Conservation (phyloP, 1,140 invertebrate genomes). For the Drosophila arawakana region DNA sequence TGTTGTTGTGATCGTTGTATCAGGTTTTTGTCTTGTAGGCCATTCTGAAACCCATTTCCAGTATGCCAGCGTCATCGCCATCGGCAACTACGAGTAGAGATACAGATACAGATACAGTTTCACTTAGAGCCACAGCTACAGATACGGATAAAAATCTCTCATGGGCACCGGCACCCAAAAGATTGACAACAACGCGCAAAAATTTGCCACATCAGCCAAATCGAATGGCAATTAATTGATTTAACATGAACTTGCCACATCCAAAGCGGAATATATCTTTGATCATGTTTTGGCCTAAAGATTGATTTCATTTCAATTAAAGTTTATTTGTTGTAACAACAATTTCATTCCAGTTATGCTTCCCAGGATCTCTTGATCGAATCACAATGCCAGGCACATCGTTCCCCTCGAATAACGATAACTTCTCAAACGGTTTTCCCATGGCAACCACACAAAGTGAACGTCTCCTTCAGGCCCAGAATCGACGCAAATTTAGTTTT, state of each 20-base stretch:
- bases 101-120: conserved; percentile 3
- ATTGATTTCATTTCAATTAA: conserved; percentile 1
- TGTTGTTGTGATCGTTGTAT: conserved; percentile 1
- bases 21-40: conserved; percentile 30
- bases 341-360: conserved; percentile 31
- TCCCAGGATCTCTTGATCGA: conserved; percentile 50
- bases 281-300: neutral
- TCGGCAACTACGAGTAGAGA: neutral
- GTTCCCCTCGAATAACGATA: conserved; percentile 74
- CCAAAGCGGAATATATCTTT: neutral
- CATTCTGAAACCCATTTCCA: conserved; percentile 16
- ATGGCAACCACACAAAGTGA: conserved; percentile 68
- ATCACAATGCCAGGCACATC: conserved; percentile 72
- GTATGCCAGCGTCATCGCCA: conserved; percentile 7
- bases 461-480: conserved; percentile 68
- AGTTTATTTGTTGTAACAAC: too few species aligned
- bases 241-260: conserved; percentile 35
- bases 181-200: conserved; percentile 38
- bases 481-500: conserved; percentile 86
- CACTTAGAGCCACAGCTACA: neutral
- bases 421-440: conserved; percentile 71
- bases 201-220: conserved; percentile 48
- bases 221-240: conserved; percentile 52
- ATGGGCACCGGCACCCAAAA: conserved; percentile 37
- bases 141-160: conserved; percentile 13